Evolutionary conservation across 92 coral and sea anemone species (phyloP).

Genomic region (Palythoa heliodiscus): DNA sequence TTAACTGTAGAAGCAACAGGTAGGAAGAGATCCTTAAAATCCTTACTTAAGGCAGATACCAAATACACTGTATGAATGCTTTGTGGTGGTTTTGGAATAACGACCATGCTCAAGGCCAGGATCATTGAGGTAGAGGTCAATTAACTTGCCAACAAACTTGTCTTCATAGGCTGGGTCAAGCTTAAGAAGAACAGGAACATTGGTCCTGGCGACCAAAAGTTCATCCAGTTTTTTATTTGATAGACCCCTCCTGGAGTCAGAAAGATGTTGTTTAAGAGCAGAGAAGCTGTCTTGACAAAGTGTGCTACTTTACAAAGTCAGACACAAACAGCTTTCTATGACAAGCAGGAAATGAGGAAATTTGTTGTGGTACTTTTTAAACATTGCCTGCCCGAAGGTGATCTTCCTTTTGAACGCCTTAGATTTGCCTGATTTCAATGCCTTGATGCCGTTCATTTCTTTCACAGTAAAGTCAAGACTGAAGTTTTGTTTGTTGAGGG

Average conservation of each 20-base stretch:
- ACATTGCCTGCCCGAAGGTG: conserved; percentile 42
- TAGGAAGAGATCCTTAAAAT: neutral
- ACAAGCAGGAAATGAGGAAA: conserved; percentile 52
- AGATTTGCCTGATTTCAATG: conserved; percentile 36
- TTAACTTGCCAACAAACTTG: conserved; percentile 44
- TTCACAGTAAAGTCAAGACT: conserved; percentile 44
- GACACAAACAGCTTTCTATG: conserved; percentile 52
- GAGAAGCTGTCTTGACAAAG: conserved; percentile 40
- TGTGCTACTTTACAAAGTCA: conserved; percentile 48
- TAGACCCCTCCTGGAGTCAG: conserved; percentile 41
- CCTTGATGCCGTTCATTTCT: conserved; percentile 35
- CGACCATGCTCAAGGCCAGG: conserved; percentile 40
- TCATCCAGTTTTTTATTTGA: conserved; percentile 43
- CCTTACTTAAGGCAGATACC: neutral
- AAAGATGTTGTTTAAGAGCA: conserved; percentile 46
- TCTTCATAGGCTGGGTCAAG: conserved; percentile 49
- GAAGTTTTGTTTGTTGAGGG: conserved; percentile 35
- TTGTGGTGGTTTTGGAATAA: conserved; percentile 41
- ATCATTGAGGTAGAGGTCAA: conserved; percentile 45
- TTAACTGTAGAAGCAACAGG: neutral
- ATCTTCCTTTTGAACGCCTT: conserved; percentile 40
- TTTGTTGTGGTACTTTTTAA: conserved; percentile 22
- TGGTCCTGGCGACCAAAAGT: conserved; percentile 44
- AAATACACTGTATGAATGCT: neutral
- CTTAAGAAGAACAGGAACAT: conserved; percentile 48